A percentile compares a stretch with the other conserved stretches of the same genome.
These are phyloP conservation scores for Botia almorhae DNA, from an alignment of 2,797 vertebrate species.

Conservation along the genomic window DNA sequence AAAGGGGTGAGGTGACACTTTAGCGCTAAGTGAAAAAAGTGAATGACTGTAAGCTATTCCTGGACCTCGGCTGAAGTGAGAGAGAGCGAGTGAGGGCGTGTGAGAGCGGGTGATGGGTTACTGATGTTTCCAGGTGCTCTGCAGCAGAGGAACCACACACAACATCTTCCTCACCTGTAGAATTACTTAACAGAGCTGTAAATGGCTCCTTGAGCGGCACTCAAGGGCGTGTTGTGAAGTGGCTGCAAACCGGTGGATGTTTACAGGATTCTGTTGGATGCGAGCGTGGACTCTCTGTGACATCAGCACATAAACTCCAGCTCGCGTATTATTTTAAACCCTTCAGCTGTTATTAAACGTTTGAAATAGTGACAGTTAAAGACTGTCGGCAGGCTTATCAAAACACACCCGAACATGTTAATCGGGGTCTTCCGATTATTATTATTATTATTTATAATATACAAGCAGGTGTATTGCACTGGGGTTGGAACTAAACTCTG, in stretches of 20 bases:
- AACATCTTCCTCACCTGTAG: background rate
- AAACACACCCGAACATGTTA: no score
- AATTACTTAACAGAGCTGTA: background rate
- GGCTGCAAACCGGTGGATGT: background rate
- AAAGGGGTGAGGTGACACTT: slow-evolving; percentile 3
- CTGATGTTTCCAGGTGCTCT: slow-evolving; percentile 13
- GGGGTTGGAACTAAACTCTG: no score
- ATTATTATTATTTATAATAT: no score
- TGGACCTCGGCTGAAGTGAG: background rate
- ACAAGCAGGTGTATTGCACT: no score
- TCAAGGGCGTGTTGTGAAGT: background rate
- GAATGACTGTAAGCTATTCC: slow-evolving; percentile 17
- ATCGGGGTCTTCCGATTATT: no score
- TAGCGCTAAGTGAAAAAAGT: slow-evolving; percentile 29
- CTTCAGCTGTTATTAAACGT: background rate
- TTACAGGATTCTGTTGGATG: background rate
- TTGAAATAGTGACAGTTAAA: no score
- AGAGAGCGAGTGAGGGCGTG: background rate
- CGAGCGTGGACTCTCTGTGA: background rate
- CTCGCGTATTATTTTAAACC: background rate
- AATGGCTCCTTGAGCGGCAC: background rate
- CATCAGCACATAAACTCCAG: background rate
- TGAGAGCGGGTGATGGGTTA: background rate
- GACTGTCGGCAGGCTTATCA: background rate
- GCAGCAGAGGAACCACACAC: background rate